Base-by-base conservation (phyloP, 2,113 vertebrate species). In the Grammomys dolichurus region DNA sequence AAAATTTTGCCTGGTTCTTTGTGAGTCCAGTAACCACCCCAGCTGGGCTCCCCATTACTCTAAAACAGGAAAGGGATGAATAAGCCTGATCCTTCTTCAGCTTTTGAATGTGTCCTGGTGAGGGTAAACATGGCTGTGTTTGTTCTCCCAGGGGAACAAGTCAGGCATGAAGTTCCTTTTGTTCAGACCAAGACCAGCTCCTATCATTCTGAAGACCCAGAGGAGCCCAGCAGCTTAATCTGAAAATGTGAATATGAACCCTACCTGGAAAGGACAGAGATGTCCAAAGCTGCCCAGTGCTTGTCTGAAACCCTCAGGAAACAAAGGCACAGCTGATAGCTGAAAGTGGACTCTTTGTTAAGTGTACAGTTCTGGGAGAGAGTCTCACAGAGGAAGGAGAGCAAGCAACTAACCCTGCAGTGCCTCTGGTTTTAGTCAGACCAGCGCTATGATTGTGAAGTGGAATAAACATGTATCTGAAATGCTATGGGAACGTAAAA, bases 81-180 rank as follows among this genome's bases (percentile, higher is more conserved):
- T 97, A 65, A 82, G 26, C 81, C 58, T 67, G 12, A 20, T 90
- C 72, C 78, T 95, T 97, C 63, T 96, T 96, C 86, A 97, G 85
- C 65, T 96, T 95, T 86, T 75, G 75, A 97, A 82, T 95, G 94
- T 96, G 70, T 92, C 75, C 67, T 95, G 87, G 89, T 93, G 84
- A 97, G 91, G 91, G 95, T 87, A 97, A 97, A 97, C 97, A 97
- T 94, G 96, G 36, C 93, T 87, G 28, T 97, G 63, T 97, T 97
- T 97, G 95, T 95, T 97, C 94, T 97, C 89, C 93, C 92, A 81
- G 46, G 90, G 97, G 94, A 97, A 95, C 96, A 85, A 96, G 87
- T 95, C 95, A 94, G 51, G 94, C 94, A 94, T 94, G 90, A 97
- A 94, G 92, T 91, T 72, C 54, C 86, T 97, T 98, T 97, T 97